These are phyloP conservation scores for Antitype chi DNA, from an alignment of 2,888 invertebrate species.

Conservation along the genomic window DNA sequence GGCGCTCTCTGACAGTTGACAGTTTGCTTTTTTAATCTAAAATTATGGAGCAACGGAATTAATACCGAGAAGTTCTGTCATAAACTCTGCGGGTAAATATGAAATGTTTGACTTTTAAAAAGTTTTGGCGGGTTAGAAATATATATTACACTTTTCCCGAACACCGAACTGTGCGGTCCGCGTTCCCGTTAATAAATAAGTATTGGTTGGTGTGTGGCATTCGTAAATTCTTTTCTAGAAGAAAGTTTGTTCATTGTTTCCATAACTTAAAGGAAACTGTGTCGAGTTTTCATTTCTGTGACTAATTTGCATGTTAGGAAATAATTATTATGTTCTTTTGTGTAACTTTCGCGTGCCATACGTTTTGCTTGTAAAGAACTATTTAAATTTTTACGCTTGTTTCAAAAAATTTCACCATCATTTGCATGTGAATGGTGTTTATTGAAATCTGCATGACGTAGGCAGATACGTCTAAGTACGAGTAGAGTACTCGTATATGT, in stretches of 20 bases:
- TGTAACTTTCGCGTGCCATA: constrained; percentile 72
- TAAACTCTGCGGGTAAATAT: constrained; percentile 35
- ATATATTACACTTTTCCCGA: constrained; percentile 59
- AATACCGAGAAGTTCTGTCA: constrained; percentile 34
- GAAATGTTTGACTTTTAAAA: constrained; percentile 42
- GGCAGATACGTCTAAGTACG: neutral
- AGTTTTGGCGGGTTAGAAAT: constrained; percentile 42
- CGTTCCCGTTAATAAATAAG: constrained; percentile 82
- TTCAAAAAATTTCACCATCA: constrained; percentile 81
- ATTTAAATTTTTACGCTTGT: constrained; percentile 79
- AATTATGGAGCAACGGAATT: constrained; percentile 30
- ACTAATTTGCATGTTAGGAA: constrained; percentile 84
- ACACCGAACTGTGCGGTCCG: constrained; percentile 72
- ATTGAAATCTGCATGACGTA: constrained; percentile 56
- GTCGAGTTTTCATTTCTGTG: constrained; percentile 82
- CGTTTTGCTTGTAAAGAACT: constrained; percentile 57
- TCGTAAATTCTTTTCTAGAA: constrained; percentile 80
- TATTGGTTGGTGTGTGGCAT: constrained; percentile 70
- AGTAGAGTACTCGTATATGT: too few species aligned
- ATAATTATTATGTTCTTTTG: constrained; percentile 83
- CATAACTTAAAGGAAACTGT: constrained; percentile 81
- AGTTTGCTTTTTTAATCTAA: constrained; percentile 48
- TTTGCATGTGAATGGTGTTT: constrained; percentile 63
- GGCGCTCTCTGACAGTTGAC: constrained; percentile 42
- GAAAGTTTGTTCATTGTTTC: constrained; percentile 87